These are phyloP conservation scores for Procavia capensis DNA, from an alignment of 2,113 vertebrate species.

Conservation along the genomic window DNA sequence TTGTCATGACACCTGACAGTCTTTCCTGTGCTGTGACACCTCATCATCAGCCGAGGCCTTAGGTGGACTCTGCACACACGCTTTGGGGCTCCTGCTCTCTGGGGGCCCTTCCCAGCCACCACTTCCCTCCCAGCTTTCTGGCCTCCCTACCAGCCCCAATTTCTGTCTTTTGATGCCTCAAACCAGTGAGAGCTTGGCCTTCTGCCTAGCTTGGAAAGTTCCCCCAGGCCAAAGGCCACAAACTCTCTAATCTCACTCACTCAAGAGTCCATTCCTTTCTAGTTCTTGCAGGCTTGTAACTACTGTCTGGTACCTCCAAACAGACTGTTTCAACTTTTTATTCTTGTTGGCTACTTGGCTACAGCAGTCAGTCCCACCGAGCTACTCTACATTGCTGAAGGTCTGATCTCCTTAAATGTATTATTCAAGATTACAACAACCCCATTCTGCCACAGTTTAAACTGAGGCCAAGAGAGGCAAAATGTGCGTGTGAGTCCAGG, in stretches of 20 bases:
- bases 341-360: too few species aligned
- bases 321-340: neutral
- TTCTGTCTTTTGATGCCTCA: neutral
- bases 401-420: neutral
- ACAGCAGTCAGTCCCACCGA: neutral
- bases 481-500: too few species aligned
- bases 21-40: neutral
- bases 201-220: accelerated
- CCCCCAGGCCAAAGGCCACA: neutral
- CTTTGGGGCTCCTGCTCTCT: neutral
- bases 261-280: accelerated
- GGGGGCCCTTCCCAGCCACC: neutral
- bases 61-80: accelerated
- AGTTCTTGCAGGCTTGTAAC: neutral
- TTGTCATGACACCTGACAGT: neutral
- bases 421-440: too few species aligned
- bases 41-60: neutral
- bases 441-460: neutral
- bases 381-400: neutral
- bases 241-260: neutral
- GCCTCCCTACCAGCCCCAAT: accelerated
- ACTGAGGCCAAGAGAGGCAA: neutral
- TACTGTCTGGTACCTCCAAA: neutral
- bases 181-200: accelerated
- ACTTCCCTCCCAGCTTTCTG: too few species aligned